Evolutionary conservation across 2,113 vertebrate genomes (phyloP).

Genomic region (Euleptes europaea): DNA sequence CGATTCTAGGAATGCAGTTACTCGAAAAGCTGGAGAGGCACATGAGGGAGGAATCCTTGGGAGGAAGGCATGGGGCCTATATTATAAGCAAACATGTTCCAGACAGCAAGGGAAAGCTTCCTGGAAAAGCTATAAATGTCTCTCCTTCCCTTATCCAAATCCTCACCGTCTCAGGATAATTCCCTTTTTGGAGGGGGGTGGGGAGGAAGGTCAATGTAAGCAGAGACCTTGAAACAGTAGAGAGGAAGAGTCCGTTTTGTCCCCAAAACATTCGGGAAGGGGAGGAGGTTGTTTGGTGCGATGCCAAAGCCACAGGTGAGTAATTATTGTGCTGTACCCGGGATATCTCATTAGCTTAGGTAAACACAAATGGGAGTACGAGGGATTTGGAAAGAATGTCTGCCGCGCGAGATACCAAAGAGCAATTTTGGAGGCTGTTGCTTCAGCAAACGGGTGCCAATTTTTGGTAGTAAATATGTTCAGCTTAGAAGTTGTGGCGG

Average conservation of each 20-base stretch:
- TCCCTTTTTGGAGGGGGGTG: not conserved
- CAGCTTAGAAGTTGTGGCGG: not conserved
- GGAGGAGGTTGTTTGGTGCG: not conserved
- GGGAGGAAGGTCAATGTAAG: not conserved
- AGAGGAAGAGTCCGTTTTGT: not conserved
- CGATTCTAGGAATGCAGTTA: no score
- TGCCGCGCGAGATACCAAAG: not conserved
- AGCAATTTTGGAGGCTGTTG: not conserved
- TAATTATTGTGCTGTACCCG: not conserved
- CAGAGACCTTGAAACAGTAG: not conserved
- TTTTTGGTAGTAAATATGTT: not conserved
- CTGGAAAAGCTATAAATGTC: not conserved
- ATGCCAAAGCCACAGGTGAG: slow-evolving; percentile 31
- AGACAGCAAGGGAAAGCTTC: not conserved
- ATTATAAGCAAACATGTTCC: not conserved
- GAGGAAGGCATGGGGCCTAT: not conserved
- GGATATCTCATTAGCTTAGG: not conserved
- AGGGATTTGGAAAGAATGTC: not conserved
- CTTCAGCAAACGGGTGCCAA: not conserved
- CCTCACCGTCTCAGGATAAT: slow-evolving; percentile 1
- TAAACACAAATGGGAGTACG: not conserved
- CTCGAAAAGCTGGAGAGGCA: not conserved
- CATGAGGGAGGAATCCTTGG: not conserved
- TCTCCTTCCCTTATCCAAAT: slow-evolving; percentile 11
- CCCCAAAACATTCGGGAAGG: not conserved